phyloP scores from a whole-genome alignment of 1,140 invertebrate genomes.

The Aphidius gifuensis region DNA sequence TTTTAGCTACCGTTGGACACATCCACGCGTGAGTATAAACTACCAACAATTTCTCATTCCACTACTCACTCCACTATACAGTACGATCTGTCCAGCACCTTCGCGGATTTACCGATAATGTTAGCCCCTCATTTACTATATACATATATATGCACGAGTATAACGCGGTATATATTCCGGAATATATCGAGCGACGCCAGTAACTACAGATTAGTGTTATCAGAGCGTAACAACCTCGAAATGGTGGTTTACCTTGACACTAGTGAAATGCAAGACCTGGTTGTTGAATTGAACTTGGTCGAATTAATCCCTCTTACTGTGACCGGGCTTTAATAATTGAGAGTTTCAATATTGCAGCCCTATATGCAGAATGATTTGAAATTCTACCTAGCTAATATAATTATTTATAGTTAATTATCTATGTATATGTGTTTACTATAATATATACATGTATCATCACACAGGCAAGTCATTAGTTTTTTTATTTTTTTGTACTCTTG shows the following conservation, averaged over 20 bases:
- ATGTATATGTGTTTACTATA: no score
- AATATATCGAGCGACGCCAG: slow-evolving; percentile 39
- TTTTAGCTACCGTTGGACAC: no score
- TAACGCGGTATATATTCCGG: slow-evolving; percentile 11
- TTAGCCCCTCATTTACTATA: slow-evolving; percentile 28
- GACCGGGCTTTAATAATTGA: no score
- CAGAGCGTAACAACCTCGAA: slow-evolving; percentile 47
- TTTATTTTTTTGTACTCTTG: no score
- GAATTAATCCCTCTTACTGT: not conserved
- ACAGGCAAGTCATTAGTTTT: no score
- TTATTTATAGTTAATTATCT: no score
- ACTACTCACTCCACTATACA: not conserved
- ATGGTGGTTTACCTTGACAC: slow-evolving; percentile 51
- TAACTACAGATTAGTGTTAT: slow-evolving; percentile 53
- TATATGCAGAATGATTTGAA: no score
- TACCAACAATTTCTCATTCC: no score
- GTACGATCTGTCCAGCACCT: slow-evolving; percentile 22
- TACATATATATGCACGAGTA: slow-evolving; percentile 9
- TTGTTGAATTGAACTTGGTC: not conserved
- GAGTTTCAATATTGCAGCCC: no score
- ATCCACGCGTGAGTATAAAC: no score
- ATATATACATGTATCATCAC: no score
- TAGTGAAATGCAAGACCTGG: slow-evolving; percentile 32
- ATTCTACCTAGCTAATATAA: no score
- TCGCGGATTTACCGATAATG: slow-evolving; percentile 47